These are phyloP conservation scores for Mesoligia furuncula DNA, from an alignment of 2,888 invertebrate genomes.

Conservation along the genomic window DNA sequence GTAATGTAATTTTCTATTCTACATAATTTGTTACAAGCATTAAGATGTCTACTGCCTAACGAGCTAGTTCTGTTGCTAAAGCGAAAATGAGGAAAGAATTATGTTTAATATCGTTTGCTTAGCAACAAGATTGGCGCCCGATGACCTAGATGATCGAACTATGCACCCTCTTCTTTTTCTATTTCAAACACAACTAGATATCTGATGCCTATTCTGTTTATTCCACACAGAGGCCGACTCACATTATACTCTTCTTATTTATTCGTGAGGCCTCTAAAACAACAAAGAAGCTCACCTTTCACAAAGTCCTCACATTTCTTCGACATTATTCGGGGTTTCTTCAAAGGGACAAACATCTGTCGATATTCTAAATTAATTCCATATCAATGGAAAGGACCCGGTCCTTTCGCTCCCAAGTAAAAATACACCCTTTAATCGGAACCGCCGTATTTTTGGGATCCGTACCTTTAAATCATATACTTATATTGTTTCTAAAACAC, in stretches of 20 bases:
- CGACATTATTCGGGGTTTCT: slow-evolving; percentile 21
- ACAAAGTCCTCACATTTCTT: slow-evolving; percentile 37
- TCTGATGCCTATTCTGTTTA: neutral
- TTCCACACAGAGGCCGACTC: neutral
- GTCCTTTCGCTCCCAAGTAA: slow-evolving; percentile 51
- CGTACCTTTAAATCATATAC: too few species aligned
- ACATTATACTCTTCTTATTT: slow-evolving; percentile 17
- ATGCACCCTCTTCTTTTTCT: neutral
- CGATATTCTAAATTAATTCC: slow-evolving; percentile 63
- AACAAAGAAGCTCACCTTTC: slow-evolving; percentile 37
- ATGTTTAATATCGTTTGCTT: neutral
- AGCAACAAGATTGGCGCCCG: neutral
- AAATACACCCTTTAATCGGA: slow-evolving; percentile 54
- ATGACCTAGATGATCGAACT: neutral
- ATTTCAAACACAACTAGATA: neutral
- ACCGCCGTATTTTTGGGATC: slow-evolving; percentile 36
- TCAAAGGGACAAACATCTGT: slow-evolving; percentile 56
- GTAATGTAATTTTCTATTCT: too few species aligned
- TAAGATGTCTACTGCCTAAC: neutral
- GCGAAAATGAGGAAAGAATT: neutral
- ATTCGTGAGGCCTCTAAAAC: slow-evolving; percentile 27
- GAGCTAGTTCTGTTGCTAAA: neutral
- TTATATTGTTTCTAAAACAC: too few species aligned
- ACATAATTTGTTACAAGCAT: too few species aligned
- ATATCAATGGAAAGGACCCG: slow-evolving; percentile 50